phyloP scores from a whole-genome alignment of 64 coral and sea anemone species.

The Montipora foliosa region DNA sequence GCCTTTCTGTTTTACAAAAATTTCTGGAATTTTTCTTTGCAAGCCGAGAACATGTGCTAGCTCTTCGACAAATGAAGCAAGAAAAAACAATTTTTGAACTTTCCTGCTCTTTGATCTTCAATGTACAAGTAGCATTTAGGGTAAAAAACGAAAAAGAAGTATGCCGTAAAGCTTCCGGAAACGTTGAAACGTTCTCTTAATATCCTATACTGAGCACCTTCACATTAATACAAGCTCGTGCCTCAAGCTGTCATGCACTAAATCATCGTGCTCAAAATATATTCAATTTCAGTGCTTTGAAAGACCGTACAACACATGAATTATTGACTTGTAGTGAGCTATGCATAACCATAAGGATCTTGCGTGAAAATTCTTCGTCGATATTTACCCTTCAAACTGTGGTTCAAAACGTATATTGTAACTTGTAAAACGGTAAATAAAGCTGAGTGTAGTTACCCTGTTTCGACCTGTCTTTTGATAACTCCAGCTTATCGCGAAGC shows the following conservation, averaged over 20 bases:
- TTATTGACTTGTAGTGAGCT: not conserved
- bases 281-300: not conserved
- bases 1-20: too few species aligned
- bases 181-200: too few species aligned
- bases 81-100: not conserved
- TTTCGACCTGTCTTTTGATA: conserved; percentile 35
- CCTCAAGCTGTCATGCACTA: not conserved
- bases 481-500: conserved; percentile 35
- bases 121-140: not conserved
- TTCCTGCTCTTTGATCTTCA: not conserved
- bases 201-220: not conserved
- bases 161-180: too few species aligned
- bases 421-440: conserved; percentile 23
- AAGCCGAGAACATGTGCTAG: too few species aligned
- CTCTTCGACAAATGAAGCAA: not conserved
- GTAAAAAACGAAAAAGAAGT: not conserved
- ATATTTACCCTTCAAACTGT: not conserved
- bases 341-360: not conserved
- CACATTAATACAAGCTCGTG: not conserved
- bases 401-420: not conserved
- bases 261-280: not conserved
- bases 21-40: too few species aligned
- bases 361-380: not conserved
- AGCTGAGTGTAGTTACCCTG: conserved; percentile 32
- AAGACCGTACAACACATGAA: not conserved